phyloP scores from a whole-genome alignment of 2,888 invertebrate genomes.

The Lasioglossum villosulum region DNA sequence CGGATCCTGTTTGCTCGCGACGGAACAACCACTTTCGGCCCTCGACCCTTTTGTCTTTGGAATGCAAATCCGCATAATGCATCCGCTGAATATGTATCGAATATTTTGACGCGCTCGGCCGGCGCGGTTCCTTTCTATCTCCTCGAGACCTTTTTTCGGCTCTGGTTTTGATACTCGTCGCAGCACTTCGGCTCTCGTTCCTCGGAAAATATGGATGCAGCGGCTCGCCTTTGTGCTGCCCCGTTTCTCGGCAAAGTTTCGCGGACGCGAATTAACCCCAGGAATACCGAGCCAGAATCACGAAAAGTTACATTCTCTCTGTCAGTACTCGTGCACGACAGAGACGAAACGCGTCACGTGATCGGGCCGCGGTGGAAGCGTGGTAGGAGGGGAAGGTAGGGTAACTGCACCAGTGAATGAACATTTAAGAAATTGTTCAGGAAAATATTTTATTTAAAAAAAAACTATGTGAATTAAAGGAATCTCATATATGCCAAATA shows the following conservation, averaged over 20 bases:
- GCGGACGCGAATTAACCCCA: not conserved
- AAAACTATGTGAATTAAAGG: too few species aligned
- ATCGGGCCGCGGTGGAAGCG: too few species aligned
- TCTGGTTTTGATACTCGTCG: not conserved
- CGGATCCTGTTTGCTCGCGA: constrained; percentile 10
- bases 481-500: too few species aligned
- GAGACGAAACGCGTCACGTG: too few species aligned
- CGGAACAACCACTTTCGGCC: not conserved
- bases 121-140: not conserved
- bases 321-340: too few species aligned
- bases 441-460: too few species aligned
- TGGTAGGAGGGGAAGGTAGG: too few species aligned
- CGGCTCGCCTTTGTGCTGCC: not conserved
- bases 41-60: constrained; percentile 26
- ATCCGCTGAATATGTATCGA: constrained; percentile 42
- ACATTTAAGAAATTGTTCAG: too few species aligned
- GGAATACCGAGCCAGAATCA: too few species aligned
- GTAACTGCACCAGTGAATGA: too few species aligned
- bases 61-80: constrained; percentile 41
- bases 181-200: not conserved
- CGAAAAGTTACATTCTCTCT: too few species aligned
- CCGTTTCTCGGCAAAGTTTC: not conserved
- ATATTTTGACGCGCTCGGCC: constrained; percentile 5
- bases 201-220: not conserved
- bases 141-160: not conserved